Conservation (phyloP, 2,113 vertebrate genomes). For the Neopipo cinnamomea region DNA sequence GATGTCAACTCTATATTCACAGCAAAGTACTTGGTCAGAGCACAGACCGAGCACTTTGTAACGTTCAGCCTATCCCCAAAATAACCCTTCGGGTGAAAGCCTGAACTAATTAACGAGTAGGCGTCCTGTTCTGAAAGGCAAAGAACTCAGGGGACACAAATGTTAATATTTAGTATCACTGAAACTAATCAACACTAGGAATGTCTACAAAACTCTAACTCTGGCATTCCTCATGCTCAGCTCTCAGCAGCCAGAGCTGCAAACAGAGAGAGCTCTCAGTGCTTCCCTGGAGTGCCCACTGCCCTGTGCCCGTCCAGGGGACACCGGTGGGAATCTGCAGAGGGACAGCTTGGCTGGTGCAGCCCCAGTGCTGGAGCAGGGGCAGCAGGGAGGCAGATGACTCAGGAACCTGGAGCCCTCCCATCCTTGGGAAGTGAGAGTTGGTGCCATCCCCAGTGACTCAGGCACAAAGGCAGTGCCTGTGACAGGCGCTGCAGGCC, state of each 20-base stretch:
- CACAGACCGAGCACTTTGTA: conserved; percentile 20
- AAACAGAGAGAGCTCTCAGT: not conserved
- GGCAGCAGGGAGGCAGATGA: not conserved
- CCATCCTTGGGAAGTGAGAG: not conserved
- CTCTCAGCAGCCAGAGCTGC: not conserved
- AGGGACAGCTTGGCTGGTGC: accelerated
- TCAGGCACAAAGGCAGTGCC: not conserved
- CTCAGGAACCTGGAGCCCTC: not conserved
- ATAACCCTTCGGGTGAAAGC: conserved; percentile 30
- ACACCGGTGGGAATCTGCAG: not conserved
- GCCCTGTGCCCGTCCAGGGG: accelerated
- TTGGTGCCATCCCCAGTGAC: not conserved
- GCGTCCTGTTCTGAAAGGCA: conserved; percentile 20
- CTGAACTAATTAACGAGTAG: conserved; percentile 33
- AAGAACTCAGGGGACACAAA: conserved; percentile 10
- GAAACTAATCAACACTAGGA: not conserved
- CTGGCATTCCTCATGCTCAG: not conserved
- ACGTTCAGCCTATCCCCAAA: conserved; percentile 6
- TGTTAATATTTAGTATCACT: not conserved
- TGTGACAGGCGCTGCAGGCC: accelerated
- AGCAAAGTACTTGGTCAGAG: conserved; percentile 35
- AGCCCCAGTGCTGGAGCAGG: not conserved
- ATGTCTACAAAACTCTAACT: not conserved
- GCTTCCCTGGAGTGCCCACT: accelerated
- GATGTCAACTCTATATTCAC: conserved; percentile 26